These are phyloP conservation scores for Papilio dardanus DNA, from an alignment of 1,140 invertebrate species.

Conservation along the genomic window DNA sequence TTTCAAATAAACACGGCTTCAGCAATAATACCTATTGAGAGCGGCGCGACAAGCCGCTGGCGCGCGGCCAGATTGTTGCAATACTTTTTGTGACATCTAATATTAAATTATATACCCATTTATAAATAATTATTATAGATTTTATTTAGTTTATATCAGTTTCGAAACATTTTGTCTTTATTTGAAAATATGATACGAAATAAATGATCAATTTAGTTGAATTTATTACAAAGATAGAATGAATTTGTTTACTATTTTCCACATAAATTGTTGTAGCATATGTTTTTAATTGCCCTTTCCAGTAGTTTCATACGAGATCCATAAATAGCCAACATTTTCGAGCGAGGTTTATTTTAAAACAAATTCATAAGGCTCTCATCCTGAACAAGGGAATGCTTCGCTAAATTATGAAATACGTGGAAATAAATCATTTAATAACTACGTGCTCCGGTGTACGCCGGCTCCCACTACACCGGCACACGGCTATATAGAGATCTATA, in stretches of 20 bases:
- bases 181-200: not conserved
- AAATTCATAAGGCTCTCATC: slow-evolving; percentile 2
- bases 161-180: not conserved
- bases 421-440: slow-evolving; percentile 23
- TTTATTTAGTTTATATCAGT: too few relatives aligned
- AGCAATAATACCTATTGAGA: not conserved
- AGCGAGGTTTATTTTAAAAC: not conserved
- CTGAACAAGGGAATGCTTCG: slow-evolving; percentile 11
- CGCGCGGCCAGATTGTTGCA: not conserved
- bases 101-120: not conserved
- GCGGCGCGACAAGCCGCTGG: not conserved
- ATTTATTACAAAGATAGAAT: not conserved
- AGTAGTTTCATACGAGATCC: not conserved
- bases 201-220: not conserved
- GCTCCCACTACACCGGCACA: not conserved
- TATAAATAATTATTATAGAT: not conserved
- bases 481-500: not conserved
- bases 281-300: not conserved
- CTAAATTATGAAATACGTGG: slow-evolving; percentile 21
- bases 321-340: not conserved
- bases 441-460: not conserved
- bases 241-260: not conserved
- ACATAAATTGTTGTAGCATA: not conserved
- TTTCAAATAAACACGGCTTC: not conserved
- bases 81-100: not conserved